phyloP scores from a whole-genome alignment of 53 echinoderm and acorn worm species.

The Henricia sp. region DNA sequence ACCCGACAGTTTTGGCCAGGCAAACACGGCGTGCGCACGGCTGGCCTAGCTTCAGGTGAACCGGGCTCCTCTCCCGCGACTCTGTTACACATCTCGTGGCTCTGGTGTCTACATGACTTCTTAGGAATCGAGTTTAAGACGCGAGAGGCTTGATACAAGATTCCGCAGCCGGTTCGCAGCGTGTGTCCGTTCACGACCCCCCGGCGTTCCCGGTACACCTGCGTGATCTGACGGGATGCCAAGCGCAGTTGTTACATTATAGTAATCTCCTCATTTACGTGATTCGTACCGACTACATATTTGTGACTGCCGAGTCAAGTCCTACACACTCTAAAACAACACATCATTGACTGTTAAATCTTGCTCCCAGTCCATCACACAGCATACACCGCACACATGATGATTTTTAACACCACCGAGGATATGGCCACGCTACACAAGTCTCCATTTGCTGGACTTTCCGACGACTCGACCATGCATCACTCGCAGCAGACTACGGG shows the following conservation, averaged over 20 bases:
- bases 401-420: conserved; percentile 68
- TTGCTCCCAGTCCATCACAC: too few relatives aligned
- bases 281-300: background rate
- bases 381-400: conserved; percentile 10
- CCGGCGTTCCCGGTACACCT: conserved; percentile 23
- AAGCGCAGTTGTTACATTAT: background rate
- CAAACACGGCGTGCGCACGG: background rate
- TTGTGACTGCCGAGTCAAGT: background rate
- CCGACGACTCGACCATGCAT: conserved; percentile 48
- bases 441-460: conserved; percentile 54
- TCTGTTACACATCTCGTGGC: background rate
- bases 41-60: conserved; percentile 50
- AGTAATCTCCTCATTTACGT: background rate
- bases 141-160: conserved; percentile 13
- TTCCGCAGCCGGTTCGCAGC: conserved; percentile 22
- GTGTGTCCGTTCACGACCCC: conserved; percentile 15
- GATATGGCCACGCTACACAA: conserved; percentile 59
- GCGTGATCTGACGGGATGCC: conserved; percentile 2
- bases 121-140: conserved; percentile 4
- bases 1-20: conserved; percentile 24
- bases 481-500: conserved; percentile 60
- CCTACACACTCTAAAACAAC: background rate
- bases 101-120: background rate
- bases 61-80: conserved; percentile 16
- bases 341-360: background rate